Evolutionary conservation across 2,113 vertebrate genomes (phyloP).

Genomic region (Anguilla rostrata): DNA sequence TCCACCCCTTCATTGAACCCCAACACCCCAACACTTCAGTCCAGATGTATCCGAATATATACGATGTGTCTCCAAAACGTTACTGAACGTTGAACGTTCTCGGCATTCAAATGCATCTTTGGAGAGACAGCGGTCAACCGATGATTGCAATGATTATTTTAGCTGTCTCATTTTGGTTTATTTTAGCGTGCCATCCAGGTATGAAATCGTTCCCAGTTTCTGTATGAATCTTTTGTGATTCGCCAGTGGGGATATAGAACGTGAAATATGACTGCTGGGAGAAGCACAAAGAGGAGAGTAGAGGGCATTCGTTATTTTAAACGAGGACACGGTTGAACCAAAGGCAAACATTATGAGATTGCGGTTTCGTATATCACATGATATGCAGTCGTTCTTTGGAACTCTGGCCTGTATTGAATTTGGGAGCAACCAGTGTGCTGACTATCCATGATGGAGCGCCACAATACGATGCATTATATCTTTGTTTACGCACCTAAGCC

Average conservation of each 20-base stretch:
- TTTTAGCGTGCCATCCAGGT: background rate
- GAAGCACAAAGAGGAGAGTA: background rate
- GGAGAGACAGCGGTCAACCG: too few relatives aligned
- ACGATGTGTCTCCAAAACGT: background rate
- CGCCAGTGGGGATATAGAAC: background rate
- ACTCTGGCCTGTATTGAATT: background rate
- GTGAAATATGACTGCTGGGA: background rate
- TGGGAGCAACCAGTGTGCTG: constrained; percentile 10
- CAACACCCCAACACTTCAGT: constrained; percentile 15
- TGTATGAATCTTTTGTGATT: background rate
- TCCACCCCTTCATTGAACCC: background rate
- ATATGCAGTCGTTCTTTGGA: constrained; percentile 31
- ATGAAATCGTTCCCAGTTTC: background rate
- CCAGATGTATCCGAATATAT: constrained; percentile 21
- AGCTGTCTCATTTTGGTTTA: background rate
- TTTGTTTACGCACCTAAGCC: constrained; percentile 29
- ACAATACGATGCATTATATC: constrained; percentile 6
- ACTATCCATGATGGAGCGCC: background rate
- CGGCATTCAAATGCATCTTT: background rate
- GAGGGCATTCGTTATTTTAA: background rate
- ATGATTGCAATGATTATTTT: background rate
- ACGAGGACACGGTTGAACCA: background rate
- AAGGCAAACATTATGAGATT: background rate
- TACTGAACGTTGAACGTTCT: background rate
- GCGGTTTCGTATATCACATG: background rate